These are phyloP conservation scores for Torymus auratus DNA, from an alignment of 2,888 invertebrate genomes.

Conservation along the genomic window DNA sequence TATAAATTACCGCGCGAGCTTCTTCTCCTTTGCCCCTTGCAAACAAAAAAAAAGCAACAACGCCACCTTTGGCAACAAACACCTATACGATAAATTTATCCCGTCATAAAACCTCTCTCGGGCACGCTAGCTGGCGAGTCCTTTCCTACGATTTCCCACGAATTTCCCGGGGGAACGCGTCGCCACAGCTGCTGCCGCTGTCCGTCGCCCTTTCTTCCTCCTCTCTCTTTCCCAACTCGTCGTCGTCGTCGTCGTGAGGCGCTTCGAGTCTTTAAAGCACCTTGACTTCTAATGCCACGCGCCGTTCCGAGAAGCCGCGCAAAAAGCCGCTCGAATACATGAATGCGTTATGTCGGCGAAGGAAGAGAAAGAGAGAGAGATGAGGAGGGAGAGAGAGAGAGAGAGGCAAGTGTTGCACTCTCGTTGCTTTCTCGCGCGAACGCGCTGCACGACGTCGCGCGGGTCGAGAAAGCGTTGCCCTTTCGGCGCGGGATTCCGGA, in stretches of 20 bases:
- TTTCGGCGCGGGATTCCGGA: background rate
- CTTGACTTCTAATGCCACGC: conserved; percentile 50
- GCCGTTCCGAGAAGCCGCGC: conserved; percentile 46
- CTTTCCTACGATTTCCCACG: conserved; percentile 35
- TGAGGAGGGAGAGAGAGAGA: background rate
- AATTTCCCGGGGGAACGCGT: conserved; percentile 24
- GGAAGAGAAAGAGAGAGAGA: background rate
- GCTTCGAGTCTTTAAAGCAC: conserved; percentile 34
- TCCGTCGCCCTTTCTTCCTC: background rate
- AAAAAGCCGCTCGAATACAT: conserved; percentile 50
- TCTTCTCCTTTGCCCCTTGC: background rate
- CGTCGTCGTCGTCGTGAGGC: background rate
- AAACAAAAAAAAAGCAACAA: background rate
- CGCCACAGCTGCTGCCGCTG: background rate
- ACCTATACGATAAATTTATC: conserved; percentile 29
- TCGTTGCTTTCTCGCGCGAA: conserved; percentile 21
- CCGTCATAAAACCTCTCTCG: conserved; percentile 9
- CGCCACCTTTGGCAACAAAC: too few relatives aligned
- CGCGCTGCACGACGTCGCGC: conserved; percentile 4
- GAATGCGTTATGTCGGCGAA: conserved; percentile 38
- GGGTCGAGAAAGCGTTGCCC: conserved; percentile 30
- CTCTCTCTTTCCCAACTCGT: background rate
- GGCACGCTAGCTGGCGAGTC: background rate
- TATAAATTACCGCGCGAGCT: background rate
- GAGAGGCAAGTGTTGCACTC: conserved; percentile 14